Base-by-base conservation (phyloP, 2,797 vertebrate species). In the Helicolenus hilgendorfi region DNA sequence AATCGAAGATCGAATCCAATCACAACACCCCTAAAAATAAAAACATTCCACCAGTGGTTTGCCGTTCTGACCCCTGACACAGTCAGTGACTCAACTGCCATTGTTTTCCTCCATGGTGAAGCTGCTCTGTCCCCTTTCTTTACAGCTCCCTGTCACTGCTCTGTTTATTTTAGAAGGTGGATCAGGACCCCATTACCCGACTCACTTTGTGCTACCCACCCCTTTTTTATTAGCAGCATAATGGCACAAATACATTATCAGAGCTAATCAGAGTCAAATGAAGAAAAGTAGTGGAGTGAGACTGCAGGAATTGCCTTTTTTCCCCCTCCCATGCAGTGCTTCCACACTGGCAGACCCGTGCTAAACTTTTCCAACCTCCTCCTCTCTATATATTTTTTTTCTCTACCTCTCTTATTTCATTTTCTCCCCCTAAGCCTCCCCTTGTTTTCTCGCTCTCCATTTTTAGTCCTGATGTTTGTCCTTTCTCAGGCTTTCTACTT, bases 241-340 rank as follows among this genome's bases (percentile, higher is more conserved):
- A 98, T 97, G 95, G 97, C 96, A 94, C 96, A 96, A 94, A 98
- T 98, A 98, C 94, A 98, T 98, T 98, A 98, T 98, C 97, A 96
- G 94, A 98, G 94, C 96, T 98, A 98, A 99, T 98, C 97, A 97
- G 97, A 98, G 97, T 97, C 97, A 98, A 98, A 98, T 98, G 97
- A 98, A 98, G 97, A 98, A 98, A 98, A 97, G 97, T 96, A 98
- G 96, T 96, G 96, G 96, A 97, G 98, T 97, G 97, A 98, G 97
- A 98, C 97, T 87, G 90, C 87, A 95, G 94, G 97, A 98, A 98
- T 98, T 97, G 96, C 95, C 96, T 98, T 96, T 92, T 92, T 93
- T 89, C 14, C 29, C 89, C 91, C 93, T 95, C 71, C 26, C 45
- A 79, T 89, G 67, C 72, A 72, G 59, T 80, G 78, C 80, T 77